Base-by-base conservation (phyloP, 2,113 vertebrate genomes). In the Ursus arctos region DNA sequence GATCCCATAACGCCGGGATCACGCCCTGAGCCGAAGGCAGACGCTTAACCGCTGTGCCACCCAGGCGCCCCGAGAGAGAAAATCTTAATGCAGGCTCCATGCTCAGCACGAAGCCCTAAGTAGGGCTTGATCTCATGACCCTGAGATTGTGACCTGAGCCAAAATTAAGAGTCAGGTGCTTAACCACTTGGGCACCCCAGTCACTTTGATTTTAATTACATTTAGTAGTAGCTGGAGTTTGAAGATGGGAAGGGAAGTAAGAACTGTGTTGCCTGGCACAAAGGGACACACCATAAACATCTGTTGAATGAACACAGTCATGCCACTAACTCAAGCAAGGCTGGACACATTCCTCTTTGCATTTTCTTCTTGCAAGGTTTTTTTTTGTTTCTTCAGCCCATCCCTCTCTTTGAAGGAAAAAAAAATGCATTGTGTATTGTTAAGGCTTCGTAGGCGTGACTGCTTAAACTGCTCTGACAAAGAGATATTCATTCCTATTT, bases 141-240 rank as follows among this genome's bases (percentile, higher is more conserved):
- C 67, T 69, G 67, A 69, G 33, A 19, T 69, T 69, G 33, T 36
- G 33, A 69, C 67, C n/a, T 69, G 33, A 69, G 33, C 67, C 67
- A 69, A 69, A 69, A 36, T 69, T 69, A 69, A 36, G 16, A 69
- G 55, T 22, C 55, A 57, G 18, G 19, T 57, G 55, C 55, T 57
- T 22, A 57, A 69, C 67, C 67, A 21, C 67, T 69, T 18, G 21
- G 67, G 67, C 18, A 21, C 33, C 8, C 67, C 0, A 9, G 67
- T 69, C 67, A 85, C 88, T 83, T 82, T 67, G 63, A 87, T 87
- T 91, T 94, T 82, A 59, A 87, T 65, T 74, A 65, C 33, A 57
- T 33, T 81, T 84, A 51, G 31, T 40, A 76, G 76, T 76, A 57
- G 7, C 80, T 79, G 24, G 43, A 71, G 86, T 94, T 85, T 94